Conservation (phyloP, 2,797 vertebrate genomes). For the Esox lucius region DNA sequence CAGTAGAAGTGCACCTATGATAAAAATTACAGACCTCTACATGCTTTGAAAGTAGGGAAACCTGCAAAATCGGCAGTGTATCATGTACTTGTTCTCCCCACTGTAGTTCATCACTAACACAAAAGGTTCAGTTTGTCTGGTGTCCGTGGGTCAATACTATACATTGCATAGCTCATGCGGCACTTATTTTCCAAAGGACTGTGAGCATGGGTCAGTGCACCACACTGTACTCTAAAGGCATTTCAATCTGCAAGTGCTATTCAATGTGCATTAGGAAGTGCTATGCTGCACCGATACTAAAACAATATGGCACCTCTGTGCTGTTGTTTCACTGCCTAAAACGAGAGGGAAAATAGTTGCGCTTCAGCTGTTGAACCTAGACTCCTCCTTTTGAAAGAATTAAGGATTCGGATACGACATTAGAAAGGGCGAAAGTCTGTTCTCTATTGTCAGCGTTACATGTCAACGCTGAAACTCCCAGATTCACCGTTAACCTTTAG, state of each 20-base stretch:
- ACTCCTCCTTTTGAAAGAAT: not conserved
- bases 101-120: constrained; percentile 81
- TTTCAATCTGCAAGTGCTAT: constrained; percentile 88
- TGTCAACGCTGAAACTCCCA: not conserved
- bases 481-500: not conserved
- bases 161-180: constrained; percentile 96
- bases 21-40: no score
- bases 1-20: no score
- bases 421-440: not conserved
- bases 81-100: no score
- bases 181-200: constrained; percentile 79
- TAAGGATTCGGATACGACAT: not conserved
- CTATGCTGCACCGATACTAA: constrained; percentile 65
- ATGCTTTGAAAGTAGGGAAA: no score
- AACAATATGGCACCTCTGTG: constrained; percentile 60
- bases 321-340: constrained; percentile 20
- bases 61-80: no score
- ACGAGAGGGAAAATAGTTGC: not conserved
- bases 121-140: constrained; percentile 78
- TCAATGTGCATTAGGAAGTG: constrained; percentile 81
- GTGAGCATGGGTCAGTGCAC: constrained; percentile 73
- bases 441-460: not conserved
- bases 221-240: constrained; percentile 83
- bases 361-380: not conserved
- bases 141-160: constrained; percentile 79